phyloP scores from a whole-genome alignment of 2,888 invertebrate species.

The Hypselothyrea guttata region DNA sequence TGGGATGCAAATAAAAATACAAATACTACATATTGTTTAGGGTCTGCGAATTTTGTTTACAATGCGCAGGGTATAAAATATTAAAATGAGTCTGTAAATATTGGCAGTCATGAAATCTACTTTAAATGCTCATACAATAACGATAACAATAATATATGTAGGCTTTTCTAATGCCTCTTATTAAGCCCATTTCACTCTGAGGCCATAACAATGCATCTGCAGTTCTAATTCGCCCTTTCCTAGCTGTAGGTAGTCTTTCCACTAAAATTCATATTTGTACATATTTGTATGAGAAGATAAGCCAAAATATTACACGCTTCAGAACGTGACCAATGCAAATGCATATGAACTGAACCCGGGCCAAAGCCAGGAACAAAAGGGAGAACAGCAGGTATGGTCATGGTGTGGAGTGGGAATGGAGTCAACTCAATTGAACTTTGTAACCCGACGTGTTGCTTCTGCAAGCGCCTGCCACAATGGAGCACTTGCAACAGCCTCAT shows the following conservation, averaged over 20 bases:
- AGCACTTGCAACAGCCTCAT: slow-evolving; percentile 56
- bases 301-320: slow-evolving; percentile 75
- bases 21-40: too few species aligned
- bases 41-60: too few species aligned
- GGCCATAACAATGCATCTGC: slow-evolving; percentile 1
- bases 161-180: too few species aligned
- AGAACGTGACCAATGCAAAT: slow-evolving; percentile 76
- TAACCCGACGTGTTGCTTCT: slow-evolving; percentile 73
- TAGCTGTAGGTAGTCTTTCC: slow-evolving; percentile 14
- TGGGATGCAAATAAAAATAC: too few species aligned
- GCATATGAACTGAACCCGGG: slow-evolving; percentile 61
- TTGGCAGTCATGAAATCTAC: too few species aligned
- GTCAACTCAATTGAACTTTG: slow-evolving; percentile 77
- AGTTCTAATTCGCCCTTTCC: too few species aligned
- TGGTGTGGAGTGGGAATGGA: slow-evolving; percentile 37
- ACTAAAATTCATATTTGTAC: slow-evolving; percentile 74
- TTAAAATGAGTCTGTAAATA: too few species aligned
- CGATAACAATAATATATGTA: too few species aligned
- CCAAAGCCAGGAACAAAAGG: slow-evolving; percentile 3
- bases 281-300: slow-evolving; percentile 68
- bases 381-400: background rate
- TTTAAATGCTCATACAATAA: slow-evolving; percentile 12
- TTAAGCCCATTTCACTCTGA: too few species aligned
- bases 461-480: slow-evolving; percentile 53
- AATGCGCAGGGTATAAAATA: too few species aligned